Evolutionary conservation across 2,797 vertebrate species (phyloP), one percentile per base, ranked within the genome.

Genomic region (Rhinoraja longicauda): DNA sequence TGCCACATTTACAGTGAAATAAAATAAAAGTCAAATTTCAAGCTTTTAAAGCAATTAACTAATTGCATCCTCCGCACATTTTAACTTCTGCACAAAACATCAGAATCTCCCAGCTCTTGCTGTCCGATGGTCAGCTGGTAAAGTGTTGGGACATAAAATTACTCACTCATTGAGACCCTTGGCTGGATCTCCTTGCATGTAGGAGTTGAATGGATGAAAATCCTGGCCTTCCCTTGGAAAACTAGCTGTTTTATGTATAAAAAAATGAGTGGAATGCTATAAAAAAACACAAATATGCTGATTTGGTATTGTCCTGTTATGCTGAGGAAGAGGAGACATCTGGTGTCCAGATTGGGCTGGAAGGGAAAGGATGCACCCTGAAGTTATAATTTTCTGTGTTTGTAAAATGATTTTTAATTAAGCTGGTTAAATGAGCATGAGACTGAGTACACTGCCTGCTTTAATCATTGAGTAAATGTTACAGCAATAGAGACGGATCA

Each of bases 301-400:
- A 88, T 32, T 32, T 82, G 24, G 10, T 39, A n/a, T 8, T 86
- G n/a, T 21, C n/a, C 12, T 59, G 0, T 88, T 64, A 62, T 88
- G 84, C 59, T 88, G 29, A 26, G 13, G 81, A 88, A 36, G n/a
- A 36, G 53, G 53, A 59, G 53, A 13, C 10, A n/a, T 84, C 29
- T 29, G 26, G 62, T 59, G 81, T n/a, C 24, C 26, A 73, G 70
- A 21, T 73, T 12, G 24, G 6, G 45, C 29, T n/a, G 21, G 53
- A 29, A 36, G 32, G 32, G n/a, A 15, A 3, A 19, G 84, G 59
- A 72, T 67, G 84, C 84, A 88, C n/a, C 59, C 84, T 88, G 84
- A 64, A 88, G 59, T 59, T 88, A 62, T 88, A 88, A 36, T 67
- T 88, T 64, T n/a, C 59, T 62, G 59, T 88, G n/a, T 67, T 88